Percentiles rank a stretch among this genome's conserved stretches.
These are phyloP conservation scores for Zaprionus lineosus DNA, from an alignment of 2,888 invertebrate species.

Conservation along the genomic window DNA sequence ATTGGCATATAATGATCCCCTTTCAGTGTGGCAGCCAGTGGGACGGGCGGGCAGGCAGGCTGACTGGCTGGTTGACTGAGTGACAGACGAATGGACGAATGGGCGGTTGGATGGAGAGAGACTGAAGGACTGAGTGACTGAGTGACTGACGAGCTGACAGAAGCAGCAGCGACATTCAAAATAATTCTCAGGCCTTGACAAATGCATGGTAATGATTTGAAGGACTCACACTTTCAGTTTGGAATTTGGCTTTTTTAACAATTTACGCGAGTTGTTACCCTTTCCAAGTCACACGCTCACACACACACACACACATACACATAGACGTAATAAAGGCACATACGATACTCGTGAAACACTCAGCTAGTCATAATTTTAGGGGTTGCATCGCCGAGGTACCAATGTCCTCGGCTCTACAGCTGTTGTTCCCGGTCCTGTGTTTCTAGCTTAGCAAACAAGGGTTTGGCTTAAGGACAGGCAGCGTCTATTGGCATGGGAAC, in stretches of 20 bases:
- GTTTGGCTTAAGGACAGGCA: conserved; percentile 54
- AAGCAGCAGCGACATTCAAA: conserved; percentile 68
- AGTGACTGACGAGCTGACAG: conserved; percentile 39
- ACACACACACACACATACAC: conserved; percentile 18
- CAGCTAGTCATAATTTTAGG: conserved; percentile 70
- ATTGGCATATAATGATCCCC: conserved; percentile 78
- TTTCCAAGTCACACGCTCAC: conserved; percentile 53
- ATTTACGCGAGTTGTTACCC: conserved; percentile 71
- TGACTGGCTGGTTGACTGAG: conserved; percentile 27
- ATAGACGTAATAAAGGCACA: conserved; percentile 8
- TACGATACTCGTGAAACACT: conserved; percentile 16
- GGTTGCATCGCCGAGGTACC: conserved; percentile 54
- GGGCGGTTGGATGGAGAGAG: too few relatives aligned
- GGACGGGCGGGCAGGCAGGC: conserved; percentile 29
- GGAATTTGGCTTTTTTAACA: conserved; percentile 67
- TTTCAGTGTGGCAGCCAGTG: conserved; percentile 36
- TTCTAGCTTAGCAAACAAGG: conserved; percentile 63
- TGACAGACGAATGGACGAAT: too few relatives aligned
- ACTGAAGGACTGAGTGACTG: conserved; percentile 32
- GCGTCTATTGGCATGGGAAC: conserved; percentile 58
- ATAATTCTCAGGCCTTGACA: conserved; percentile 72
- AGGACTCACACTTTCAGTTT: conserved; percentile 59
- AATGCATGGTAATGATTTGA: conserved; percentile 64
- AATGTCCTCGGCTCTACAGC: conserved; percentile 49
- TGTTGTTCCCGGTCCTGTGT: conserved; percentile 51